Percentiles rank a stretch among this genome's conserved stretches.
Conservation (phyloP, 2,888 invertebrate genomes). For the Aleiodes testaceus region DNA sequence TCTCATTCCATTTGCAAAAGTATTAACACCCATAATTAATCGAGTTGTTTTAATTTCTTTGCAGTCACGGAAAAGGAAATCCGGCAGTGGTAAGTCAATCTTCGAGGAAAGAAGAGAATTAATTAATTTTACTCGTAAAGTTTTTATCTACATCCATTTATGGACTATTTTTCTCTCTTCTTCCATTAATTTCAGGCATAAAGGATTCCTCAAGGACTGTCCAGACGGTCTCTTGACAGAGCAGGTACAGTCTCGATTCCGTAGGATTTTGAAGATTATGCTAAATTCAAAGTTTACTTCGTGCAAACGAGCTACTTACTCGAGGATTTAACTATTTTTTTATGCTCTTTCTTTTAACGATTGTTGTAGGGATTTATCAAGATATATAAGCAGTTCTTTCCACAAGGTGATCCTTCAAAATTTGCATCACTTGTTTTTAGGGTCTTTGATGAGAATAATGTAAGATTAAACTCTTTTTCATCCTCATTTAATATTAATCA, state of each 20-base stretch:
- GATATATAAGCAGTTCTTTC: constrained; percentile 99
- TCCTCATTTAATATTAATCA: neutral
- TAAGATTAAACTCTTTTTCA: constrained; percentile 74
- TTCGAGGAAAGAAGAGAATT: constrained; percentile 2
- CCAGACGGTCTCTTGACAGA: constrained; percentile 96
- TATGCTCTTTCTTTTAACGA: neutral
- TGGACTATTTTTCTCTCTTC: neutral
- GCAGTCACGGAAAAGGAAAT: constrained; percentile 93
- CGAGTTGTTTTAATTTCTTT: constrained; percentile 66
- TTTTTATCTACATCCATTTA: constrained; percentile 1
- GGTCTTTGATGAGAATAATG: constrained; percentile 99
- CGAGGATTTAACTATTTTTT: neutral
- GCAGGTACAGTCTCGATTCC: constrained; percentile 79
- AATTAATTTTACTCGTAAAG: constrained; percentile 14
- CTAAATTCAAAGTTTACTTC: constrained; percentile 29
- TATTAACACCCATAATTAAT: constrained; percentile 37
- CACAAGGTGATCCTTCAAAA: constrained; percentile 99
- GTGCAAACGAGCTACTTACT: neutral
- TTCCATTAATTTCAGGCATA: constrained; percentile 83
- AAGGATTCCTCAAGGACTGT: constrained; percentile 97
- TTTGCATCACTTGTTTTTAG: constrained; percentile 98
- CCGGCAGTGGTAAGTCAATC: constrained; percentile 84
- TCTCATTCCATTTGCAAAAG: neutral
- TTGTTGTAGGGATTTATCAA: constrained; percentile 94
- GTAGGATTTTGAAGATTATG: constrained; percentile 36